Evolutionary conservation across 1,140 invertebrate species (phyloP), one percentile per base, ranked within the genome.

Genomic region (Geopemphigus sp.): DNA sequence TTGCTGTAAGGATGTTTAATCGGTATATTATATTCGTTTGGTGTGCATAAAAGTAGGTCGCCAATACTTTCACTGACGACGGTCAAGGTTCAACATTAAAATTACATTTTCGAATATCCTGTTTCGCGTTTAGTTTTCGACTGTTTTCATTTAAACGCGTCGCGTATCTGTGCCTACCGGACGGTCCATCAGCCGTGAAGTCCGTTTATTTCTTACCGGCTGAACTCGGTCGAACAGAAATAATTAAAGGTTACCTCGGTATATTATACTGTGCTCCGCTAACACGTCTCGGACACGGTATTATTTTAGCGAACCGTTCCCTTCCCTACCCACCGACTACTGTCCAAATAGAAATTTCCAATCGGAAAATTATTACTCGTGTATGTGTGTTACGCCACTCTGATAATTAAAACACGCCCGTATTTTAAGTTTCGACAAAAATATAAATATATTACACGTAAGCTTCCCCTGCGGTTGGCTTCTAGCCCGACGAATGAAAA

Each of bases 11-110:
- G 15, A 5, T 64, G 32, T 64, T 32, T 45, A 45, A 5, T 45
- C n/a, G n/a, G n/a, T n/a, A n/a, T n/a, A n/a, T n/a, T n/a, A n/a
- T n/a, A n/a, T n/a, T n/a, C n/a, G n/a, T n/a, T n/a, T n/a, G n/a
- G n/a, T n/a, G n/a, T n/a, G 24, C 50, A 22, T 59, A 39, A 22
- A 68, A 76, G 73, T 76, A 76, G 73, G 73, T 61, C 73, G 8
- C 8, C 12, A 57, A 59, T 76, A 45, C 73, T 76, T 76, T 76
- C 73, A 76, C 73, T 76, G 32, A 39, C 32, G 32, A 76, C 22
- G 73, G 73, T 76, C 73, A 76, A 76, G 73, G 73, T 76, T 76
- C 73, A 76, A 76, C 32, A 59, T 76, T 76, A 26, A 76, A 76
- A 76, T 76, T 76, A 45, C 73, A 47, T 39, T 56, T 57, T 76